Percentiles rank a stretch among this genome's conserved stretches.
Conservation (phyloP, 2,113 vertebrate genomes). For the Harpagus bidentatus region DNA sequence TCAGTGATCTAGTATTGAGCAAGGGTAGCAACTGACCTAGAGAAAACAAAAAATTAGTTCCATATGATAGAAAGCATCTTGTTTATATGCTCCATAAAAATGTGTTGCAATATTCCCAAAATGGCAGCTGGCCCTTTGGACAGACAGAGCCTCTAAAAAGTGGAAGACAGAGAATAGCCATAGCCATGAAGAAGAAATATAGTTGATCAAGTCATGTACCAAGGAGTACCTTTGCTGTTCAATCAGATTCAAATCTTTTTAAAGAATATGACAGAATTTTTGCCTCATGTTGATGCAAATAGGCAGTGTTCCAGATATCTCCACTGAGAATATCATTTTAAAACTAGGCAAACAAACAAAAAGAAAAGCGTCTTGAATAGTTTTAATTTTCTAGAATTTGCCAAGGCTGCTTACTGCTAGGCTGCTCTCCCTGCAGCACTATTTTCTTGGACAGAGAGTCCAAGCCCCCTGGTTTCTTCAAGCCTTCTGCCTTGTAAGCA, state of each 20-base stretch:
- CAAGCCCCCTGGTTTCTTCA: not conserved
- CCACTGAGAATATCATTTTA: not conserved
- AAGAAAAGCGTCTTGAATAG: constrained; percentile 37
- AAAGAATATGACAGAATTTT: not conserved
- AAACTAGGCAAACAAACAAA: constrained; percentile 19
- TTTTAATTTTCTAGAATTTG: constrained; percentile 10
- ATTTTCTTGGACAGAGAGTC: not conserved
- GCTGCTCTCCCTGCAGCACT: constrained; percentile 5
- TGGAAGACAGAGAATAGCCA: not conserved
- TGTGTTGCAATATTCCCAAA: not conserved
- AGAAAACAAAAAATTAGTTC: not conserved
- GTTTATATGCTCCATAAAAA: not conserved
- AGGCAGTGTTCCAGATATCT: constrained; percentile 32
- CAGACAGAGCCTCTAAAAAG: not conserved
- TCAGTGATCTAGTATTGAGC: not conserved
- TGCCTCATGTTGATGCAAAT: constrained; percentile 13
- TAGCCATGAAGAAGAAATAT: not conserved
- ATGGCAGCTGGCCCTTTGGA: not conserved
- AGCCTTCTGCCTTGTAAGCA: not conserved
- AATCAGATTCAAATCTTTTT: not conserved
- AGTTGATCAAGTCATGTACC: not conserved
- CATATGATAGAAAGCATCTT: not conserved
- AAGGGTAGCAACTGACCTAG: not conserved
- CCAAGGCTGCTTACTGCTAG: constrained; percentile 31
- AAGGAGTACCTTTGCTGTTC: not conserved